Evolutionary conservation across 1,140 invertebrate species (phyloP).

Genomic region (Anastrepha obliqua): DNA sequence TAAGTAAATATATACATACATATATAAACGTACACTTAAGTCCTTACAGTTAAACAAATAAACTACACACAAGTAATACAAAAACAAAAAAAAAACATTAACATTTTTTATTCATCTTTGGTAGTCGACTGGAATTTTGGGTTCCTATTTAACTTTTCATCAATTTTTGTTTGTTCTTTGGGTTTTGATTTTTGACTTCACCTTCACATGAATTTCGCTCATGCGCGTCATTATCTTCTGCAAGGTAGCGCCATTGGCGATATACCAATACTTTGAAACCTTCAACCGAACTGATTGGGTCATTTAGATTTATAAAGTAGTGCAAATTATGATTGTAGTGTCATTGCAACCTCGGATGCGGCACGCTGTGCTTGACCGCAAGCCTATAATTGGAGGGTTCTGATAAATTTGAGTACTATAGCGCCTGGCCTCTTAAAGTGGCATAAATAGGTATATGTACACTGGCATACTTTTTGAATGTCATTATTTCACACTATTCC

Average conservation of each 20-base stretch:
- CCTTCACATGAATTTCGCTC: background rate
- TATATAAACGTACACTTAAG: constrained; percentile 28
- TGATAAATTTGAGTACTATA: too few species aligned
- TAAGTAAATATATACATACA: constrained; percentile 8
- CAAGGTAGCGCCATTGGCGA: background rate
- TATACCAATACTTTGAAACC: too few species aligned
- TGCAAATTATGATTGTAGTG: too few species aligned
- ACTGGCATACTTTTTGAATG: too few species aligned
- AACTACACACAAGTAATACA: constrained; percentile 50
- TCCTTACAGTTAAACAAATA: constrained; percentile 40
- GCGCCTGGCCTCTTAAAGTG: too few species aligned
- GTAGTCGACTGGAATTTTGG: background rate
- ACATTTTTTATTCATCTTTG: constrained; percentile 11
- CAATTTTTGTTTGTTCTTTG: background rate
- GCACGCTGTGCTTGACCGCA: too few species aligned
- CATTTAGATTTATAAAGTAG: too few species aligned
- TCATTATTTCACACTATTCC: too few species aligned
- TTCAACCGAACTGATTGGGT: too few species aligned
- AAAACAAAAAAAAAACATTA: constrained; percentile 23
- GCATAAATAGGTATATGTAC: too few species aligned
- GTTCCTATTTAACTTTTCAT: background rate
- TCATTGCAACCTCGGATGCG: too few species aligned
- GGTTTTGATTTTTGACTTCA: background rate
- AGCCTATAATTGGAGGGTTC: too few species aligned
- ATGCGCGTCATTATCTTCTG: background rate